Evolutionary conservation across 2,888 invertebrate genomes (phyloP).

Genomic region (Embidobia sp.): DNA sequence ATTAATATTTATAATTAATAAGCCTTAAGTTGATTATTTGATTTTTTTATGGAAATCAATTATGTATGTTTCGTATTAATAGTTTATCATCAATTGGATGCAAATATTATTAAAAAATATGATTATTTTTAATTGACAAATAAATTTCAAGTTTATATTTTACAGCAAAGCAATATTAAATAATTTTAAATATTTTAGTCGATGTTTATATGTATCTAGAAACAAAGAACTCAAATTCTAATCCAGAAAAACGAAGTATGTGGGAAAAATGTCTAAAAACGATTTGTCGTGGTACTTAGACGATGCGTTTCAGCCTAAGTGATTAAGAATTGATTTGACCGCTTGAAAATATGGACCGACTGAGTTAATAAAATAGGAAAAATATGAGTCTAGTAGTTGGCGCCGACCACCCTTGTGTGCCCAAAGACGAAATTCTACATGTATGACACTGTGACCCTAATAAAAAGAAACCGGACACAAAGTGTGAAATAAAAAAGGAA

Average conservation of each 20-base stretch:
- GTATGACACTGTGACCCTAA: slow-evolving; percentile 57
- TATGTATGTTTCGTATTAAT: too few relatives aligned
- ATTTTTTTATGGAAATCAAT: too few relatives aligned
- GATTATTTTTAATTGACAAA: too few relatives aligned
- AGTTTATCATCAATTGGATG: too few relatives aligned
- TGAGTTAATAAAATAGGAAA: slow-evolving; percentile 42
- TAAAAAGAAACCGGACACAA: slow-evolving; percentile 62
- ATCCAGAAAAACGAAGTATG: too few relatives aligned
- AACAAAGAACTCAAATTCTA: too few relatives aligned
- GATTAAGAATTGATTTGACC: slow-evolving; percentile 26
- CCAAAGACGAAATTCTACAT: slow-evolving; percentile 15
- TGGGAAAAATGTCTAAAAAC: slow-evolving; percentile 25
- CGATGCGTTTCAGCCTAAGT: neutral
- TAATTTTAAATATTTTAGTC: too few relatives aligned
- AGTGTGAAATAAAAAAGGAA: slow-evolving; percentile 23
- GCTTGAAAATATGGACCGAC: slow-evolving; percentile 19
- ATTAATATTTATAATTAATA: neutral
- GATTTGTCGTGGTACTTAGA: slow-evolving; percentile 13
- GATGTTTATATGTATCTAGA: too few relatives aligned
- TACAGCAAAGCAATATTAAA: too few relatives aligned
- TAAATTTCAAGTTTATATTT: too few relatives aligned
- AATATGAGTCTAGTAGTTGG: slow-evolving; percentile 51
- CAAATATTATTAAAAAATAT: too few relatives aligned
- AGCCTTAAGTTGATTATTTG: too few relatives aligned
- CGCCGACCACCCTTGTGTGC: slow-evolving; percentile 57